Evolutionary conservation across 2,113 vertebrate genomes (phyloP), one percentile per base, ranked within the genome.

Genomic region (Lota lota): DNA sequence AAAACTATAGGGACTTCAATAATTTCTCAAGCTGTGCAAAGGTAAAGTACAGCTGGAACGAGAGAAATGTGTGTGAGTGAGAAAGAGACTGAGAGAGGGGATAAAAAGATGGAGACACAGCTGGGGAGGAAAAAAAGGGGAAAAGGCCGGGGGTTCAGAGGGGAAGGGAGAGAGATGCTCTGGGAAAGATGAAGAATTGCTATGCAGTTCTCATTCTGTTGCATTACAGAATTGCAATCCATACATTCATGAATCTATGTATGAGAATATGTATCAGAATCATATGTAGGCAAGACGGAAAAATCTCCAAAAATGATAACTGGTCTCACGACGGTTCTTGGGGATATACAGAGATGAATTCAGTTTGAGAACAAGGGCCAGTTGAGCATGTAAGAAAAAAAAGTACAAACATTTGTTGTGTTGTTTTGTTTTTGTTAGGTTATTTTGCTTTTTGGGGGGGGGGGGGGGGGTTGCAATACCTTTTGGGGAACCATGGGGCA

Each of bases 281-380:
- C 60, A 77, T 63, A 56, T 15, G 36, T 67, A 75, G 73, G 64
- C 74, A 68, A 75, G 63, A 22, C 67, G 51, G 40, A 75, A 58
- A 57, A 56, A 24, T 56, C 56, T 18, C 22, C 28, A 21, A 24
- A 21, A 18, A 47, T 58, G 61, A 64, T 75, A 69, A 22, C 69
- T 24, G 56, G 67, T 66, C 68, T 64, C 71, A 53, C 10, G 8
- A 47, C 40, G 12, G 7, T 47, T 8, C 40, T 47, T 47, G 40
- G 40, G 40, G 40, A 47, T 47, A 14, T 47, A 47, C 40, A 47
- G 10, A 8, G 40, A 47, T 47, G 10, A 47, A 11, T 12, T 47
- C 40, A 47, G 40, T 47, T 47, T 8, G 40, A 47, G 12, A 2
- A 33, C 28, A 33, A 10, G 40, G 12, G 40, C 40, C 40, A 47